Conservation (phyloP, 2,797 vertebrate species). For the Menidia menidia region DNA sequence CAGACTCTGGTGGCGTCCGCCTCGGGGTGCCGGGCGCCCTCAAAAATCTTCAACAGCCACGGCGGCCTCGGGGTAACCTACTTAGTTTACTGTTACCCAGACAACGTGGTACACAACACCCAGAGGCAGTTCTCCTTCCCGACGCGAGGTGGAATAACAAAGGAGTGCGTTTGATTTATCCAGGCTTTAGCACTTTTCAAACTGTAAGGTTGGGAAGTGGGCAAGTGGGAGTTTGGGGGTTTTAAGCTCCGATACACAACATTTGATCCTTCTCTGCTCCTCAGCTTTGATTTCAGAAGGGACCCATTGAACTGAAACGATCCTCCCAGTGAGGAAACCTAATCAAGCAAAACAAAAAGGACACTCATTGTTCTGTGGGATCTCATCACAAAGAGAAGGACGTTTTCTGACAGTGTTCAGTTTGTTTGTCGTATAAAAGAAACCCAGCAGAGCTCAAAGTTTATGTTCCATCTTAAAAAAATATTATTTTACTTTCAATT, state of each 20-base stretch:
- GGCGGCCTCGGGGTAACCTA: slow-evolving; percentile 60
- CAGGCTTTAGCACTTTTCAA: no score
- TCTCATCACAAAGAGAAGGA: no score
- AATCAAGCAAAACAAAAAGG: no score
- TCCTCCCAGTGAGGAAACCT: no score
- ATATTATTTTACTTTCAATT: background rate
- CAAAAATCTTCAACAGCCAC: slow-evolving; percentile 50
- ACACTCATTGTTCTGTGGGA: no score
- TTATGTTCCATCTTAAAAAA: background rate
- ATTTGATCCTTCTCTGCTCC: no score
- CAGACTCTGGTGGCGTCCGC: slow-evolving; percentile 69
- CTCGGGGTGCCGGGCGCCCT: slow-evolving; percentile 62
- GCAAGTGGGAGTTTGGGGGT: background rate
- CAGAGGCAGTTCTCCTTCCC: slow-evolving; percentile 2
- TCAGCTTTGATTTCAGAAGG: no score
- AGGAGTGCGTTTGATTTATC: slow-evolving; percentile 18
- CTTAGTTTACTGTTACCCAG: slow-evolving; percentile 56
- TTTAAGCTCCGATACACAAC: no score
- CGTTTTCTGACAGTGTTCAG: background rate
- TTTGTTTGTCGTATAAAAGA: background rate
- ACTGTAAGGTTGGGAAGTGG: background rate
- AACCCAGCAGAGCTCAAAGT: background rate
- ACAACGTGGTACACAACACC: slow-evolving; percentile 44
- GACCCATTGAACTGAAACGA: no score
- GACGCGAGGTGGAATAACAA: background rate